Base-by-base conservation (phyloP, 1,140 invertebrate species). In the Scaptomyza montana region DNA sequence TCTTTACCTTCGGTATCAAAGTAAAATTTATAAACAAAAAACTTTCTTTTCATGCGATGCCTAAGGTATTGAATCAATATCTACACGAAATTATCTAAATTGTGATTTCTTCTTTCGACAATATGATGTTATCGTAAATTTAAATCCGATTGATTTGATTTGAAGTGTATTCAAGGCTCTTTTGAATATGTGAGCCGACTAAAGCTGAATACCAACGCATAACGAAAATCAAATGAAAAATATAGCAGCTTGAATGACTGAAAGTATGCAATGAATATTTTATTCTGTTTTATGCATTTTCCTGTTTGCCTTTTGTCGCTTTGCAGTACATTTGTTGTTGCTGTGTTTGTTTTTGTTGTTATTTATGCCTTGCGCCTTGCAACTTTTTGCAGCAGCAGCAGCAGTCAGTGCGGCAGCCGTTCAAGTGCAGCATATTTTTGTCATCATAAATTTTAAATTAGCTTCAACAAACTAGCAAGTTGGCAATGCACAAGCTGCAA, bases 251-350 rank as follows among this genome's bases (percentile, higher is more conserved):
- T 54, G 25, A 50, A 60, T 70, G 60, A 53, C 80, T 79, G 69
- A 84, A 77, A 79, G 80, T 73, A 68, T 79, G 67, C 76, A 73
- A 84, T 84, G 67, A 79, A 84, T 84, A 85, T 84, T 84, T 84
- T 43, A 84, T 76, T 68, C 30, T 68, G 62, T 73, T 82, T 84
- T 79, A 84, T 84, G 72, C 75, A 82, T 75, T 82, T 81, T 16
- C 66, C 60, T 36, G 43, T 74, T 71, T 71, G 25, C 36, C 64
- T 51, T 62, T 69, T 66, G 46, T 39, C 21, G 57, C 25, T 69
- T 75, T 19, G 61, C 4, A n/a, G 5, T 60, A 36, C 0, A 57
- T 62, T 62, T 63, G 33, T 16, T 12, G 55, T 25, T 51, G 21
- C 21, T 21, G 21, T 21, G 21, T 21, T 25, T 25, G 65, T 46